A percentile compares a stretch with the other conserved stretches of the same genome.
These are phyloP conservation scores for Orientallactaga bullata DNA, from an alignment of 2,113 vertebrate species.

Conservation along the genomic window DNA sequence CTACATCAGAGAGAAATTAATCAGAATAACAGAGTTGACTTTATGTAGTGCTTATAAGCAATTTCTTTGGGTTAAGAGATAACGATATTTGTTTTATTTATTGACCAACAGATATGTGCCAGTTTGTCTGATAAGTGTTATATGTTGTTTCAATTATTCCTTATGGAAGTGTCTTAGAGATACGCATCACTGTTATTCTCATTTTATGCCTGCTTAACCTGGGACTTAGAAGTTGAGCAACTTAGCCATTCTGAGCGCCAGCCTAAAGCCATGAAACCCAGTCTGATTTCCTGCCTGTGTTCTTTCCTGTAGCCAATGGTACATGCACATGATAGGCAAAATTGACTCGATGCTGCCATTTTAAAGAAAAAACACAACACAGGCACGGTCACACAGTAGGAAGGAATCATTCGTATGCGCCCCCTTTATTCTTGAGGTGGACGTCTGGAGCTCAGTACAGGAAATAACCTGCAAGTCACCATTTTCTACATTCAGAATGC, in stretches of 20 bases:
- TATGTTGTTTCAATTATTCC: not conserved
- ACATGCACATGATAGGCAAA: not conserved
- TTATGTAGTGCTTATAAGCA: not conserved
- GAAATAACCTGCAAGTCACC: not conserved
- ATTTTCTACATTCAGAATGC: not conserved
- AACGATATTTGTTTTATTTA: not conserved
- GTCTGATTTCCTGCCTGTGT: not conserved
- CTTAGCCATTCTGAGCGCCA: not conserved
- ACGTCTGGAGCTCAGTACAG: not conserved
- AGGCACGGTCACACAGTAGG: not conserved
- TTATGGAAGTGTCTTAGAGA: not conserved
- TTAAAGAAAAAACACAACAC: not conserved
- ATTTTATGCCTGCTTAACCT: not conserved
- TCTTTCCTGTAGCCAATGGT: not conserved
- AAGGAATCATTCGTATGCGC: not conserved
- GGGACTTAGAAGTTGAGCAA: not conserved
- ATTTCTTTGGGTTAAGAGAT: conserved; percentile 1
- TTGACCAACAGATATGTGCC: not conserved
- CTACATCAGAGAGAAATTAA: conserved; percentile 4
- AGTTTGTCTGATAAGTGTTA: not conserved
- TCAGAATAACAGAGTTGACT: not conserved
- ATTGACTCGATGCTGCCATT: not conserved
- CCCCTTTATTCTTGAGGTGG: not conserved
- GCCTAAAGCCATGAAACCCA: not conserved
- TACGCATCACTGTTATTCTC: not conserved